Percentiles rank a stretch among this genome's conserved stretches.
These are phyloP conservation scores for Selene dorsalis DNA, from an alignment of 2,797 vertebrate genomes.

Conservation along the genomic window DNA sequence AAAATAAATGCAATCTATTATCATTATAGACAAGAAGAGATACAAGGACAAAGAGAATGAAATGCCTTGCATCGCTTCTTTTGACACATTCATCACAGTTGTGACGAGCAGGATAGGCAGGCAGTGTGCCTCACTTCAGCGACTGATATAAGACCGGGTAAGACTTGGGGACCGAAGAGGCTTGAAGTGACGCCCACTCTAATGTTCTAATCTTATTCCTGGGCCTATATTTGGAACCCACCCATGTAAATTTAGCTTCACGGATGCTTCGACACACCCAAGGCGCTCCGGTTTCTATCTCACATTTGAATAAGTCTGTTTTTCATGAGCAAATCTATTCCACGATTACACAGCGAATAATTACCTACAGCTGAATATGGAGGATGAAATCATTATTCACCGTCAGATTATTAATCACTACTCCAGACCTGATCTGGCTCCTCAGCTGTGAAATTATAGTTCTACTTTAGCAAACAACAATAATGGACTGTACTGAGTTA, in stretches of 20 bases:
- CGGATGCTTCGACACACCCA: constrained; percentile 76
- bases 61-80: constrained; percentile 58
- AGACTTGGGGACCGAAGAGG: constrained; percentile 51
- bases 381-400: constrained; percentile 82
- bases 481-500: constrained; percentile 77
- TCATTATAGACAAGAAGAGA: constrained; percentile 64
- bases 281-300: constrained; percentile 64
- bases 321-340: constrained; percentile 80
- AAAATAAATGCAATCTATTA: constrained; percentile 67
- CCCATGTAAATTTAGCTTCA: constrained; percentile 74
- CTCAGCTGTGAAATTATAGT: constrained; percentile 87
- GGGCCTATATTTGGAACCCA: constrained; percentile 74
- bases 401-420: constrained; percentile 85
- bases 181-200: constrained; percentile 68
- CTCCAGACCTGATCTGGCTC: constrained; percentile 80
- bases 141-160: constrained; percentile 44
- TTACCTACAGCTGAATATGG: constrained; percentile 81
- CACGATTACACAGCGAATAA: constrained; percentile 84
- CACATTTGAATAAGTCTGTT: constrained; percentile 80
- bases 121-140: constrained; percentile 44
- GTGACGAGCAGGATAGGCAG: constrained; percentile 56
- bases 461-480: constrained; percentile 87
- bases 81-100: constrained; percentile 71
- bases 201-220: constrained; percentile 75
- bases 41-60: constrained; percentile 67